Percentiles rank a stretch among this genome's conserved stretches.
Conservation (phyloP, 2,113 vertebrate species). For the Rhadina sibilatrix region DNA sequence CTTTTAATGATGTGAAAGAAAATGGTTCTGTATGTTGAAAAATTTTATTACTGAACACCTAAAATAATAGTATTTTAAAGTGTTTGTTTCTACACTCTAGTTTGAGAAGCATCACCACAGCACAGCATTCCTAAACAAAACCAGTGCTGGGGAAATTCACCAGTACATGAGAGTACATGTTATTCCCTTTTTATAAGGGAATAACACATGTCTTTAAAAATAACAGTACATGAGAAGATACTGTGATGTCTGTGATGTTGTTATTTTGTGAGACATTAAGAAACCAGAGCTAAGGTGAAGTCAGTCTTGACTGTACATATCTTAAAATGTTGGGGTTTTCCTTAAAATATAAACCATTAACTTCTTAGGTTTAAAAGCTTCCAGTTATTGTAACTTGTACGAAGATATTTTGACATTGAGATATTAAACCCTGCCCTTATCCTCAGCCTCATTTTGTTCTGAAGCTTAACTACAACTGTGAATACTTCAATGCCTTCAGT, state of each 20-base stretch:
- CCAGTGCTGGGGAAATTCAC: background rate
- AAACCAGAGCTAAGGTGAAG: background rate
- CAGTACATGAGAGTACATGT: background rate
- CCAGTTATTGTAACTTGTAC: background rate
- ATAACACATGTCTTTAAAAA: background rate
- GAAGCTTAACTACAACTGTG: background rate
- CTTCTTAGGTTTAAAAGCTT: background rate
- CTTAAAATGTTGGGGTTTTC: background rate
- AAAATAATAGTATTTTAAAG: background rate
- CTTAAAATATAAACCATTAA: background rate
- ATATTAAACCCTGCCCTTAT: background rate
- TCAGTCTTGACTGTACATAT: fast-evolving
- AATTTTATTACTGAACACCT: background rate
- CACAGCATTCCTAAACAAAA: background rate
- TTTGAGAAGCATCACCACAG: background rate
- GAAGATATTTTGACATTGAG: background rate
- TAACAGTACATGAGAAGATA: background rate
- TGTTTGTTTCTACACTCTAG: background rate
- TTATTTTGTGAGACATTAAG: background rate
- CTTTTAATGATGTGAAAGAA: background rate
- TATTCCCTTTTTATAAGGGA: background rate
- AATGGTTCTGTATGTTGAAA: background rate
- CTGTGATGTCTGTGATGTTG: background rate
- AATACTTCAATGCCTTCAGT: background rate
- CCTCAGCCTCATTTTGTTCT: background rate